Evolutionary conservation across 2,113 vertebrate species (phyloP), one percentile per base, ranked within the genome.

Genomic region (Sinocyclocheilus rhinocerous): DNA sequence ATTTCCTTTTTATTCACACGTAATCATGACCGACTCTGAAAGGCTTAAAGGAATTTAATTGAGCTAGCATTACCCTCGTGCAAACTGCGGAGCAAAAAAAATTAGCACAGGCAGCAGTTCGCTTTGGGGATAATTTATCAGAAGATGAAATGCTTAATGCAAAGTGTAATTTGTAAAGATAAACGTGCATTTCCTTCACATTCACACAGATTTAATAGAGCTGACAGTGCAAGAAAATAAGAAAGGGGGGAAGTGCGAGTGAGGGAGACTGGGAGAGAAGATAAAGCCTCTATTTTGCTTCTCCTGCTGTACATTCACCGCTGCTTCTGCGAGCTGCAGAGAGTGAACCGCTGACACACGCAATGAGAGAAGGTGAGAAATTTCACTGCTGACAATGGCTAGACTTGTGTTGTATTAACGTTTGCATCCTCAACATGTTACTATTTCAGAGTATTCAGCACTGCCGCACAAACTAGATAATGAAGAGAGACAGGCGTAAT

Each of bases 301-400:
- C 26, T 81, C 57, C 85, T 89, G 86, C 88, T 88, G 86, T 86
- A 90, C 90, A 85, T 89, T 90, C 91, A 89, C 85, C 89, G 90
- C 86, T 76, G 73, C 36, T 90, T 89, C 83, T 89, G 91, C 84
- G 4, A 29, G 15, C 83, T 42, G 55, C 72, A 65, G 13, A 83
- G 79, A 39, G 70, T 59, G 33, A 72, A 83, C 81, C 65, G 48
- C 67, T 83, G 65, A 83, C 81, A 83, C 48, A 18, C 20, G 45
- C 63, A 39, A 33, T 16, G 42, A 83, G 42, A 83, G 45, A 45
- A 50, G 65, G 65, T 72, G 65, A 83, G 81, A 83, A 83, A 83
- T 36, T 83, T 55, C 81, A 83, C 1, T 11, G 16, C 45, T 45
- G 42, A 36, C 81, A 83, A 70, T 83, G 29, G 48, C 81, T 65